phyloP scores from a whole-genome alignment of 2,113 vertebrate genomes.

The Heloderma charlesbogerti region DNA sequence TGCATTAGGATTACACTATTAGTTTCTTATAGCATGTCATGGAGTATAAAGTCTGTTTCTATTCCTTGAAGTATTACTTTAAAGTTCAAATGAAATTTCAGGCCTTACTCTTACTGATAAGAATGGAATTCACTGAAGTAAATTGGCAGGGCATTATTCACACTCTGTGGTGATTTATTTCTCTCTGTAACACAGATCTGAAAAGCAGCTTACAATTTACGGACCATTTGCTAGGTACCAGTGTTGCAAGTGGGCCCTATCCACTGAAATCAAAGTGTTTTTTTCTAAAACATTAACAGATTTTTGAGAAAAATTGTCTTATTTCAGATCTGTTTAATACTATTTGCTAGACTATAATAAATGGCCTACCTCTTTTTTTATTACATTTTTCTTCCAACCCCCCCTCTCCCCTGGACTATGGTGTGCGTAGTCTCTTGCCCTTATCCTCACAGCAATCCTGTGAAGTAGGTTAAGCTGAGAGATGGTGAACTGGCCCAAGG shows the following conservation, averaged over 20 bases:
- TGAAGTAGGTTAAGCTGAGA: neutral
- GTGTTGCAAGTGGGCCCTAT: neutral
- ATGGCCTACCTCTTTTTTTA: neutral
- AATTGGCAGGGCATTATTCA: neutral
- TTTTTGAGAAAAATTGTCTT: neutral
- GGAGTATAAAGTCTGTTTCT: neutral
- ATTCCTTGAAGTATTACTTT: neutral
- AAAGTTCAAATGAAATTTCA: neutral
- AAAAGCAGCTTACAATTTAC: neutral
- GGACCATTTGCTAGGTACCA: neutral
- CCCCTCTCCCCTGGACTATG: neutral
- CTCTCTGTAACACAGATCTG: neutral
- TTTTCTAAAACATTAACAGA: neutral
- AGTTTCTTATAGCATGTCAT: neutral
- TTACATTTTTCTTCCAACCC: neutral
- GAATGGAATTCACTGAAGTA: neutral
- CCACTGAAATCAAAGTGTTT: neutral
- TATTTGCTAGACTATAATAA: neutral
- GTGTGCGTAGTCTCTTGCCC: too few species aligned
- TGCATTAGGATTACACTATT: neutral
- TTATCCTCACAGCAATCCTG: neutral
- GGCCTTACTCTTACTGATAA: neutral
- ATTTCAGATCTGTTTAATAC: neutral
- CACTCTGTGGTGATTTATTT: neutral
- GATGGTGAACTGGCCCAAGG: neutral